Evolutionary conservation across 2,797 vertebrate species (phyloP).

Genomic region (Erethizon dorsatum): DNA sequence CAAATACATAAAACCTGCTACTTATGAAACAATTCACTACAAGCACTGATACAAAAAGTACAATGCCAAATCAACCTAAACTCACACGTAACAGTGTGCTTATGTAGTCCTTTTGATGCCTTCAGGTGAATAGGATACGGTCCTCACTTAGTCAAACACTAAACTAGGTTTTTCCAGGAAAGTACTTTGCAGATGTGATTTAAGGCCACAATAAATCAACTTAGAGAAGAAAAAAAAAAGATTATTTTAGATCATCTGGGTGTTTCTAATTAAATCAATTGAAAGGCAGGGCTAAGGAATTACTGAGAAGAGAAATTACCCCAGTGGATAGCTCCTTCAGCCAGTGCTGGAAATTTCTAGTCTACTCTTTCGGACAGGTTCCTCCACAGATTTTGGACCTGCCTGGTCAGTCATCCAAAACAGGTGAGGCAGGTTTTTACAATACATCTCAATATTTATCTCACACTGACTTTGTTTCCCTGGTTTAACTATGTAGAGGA

Average conservation of each 20-base stretch:
- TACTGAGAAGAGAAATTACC: background rate
- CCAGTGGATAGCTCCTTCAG: background rate
- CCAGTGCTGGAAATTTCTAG: background rate
- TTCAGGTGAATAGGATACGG: background rate
- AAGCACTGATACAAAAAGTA: background rate
- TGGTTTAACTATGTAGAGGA: background rate
- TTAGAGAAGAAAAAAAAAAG: background rate
- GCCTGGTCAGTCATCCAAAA: background rate
- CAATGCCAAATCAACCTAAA: background rate
- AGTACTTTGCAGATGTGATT: background rate
- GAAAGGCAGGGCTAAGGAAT: background rate
- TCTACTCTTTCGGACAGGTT: background rate
- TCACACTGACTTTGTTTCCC: background rate
- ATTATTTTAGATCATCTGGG: background rate
- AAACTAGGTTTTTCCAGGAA: background rate
- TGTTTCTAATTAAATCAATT: background rate
- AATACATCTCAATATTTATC: background rate
- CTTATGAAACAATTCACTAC: constrained; percentile 3
- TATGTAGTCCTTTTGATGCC: background rate
- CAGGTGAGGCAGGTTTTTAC: background rate
- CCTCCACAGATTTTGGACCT: background rate
- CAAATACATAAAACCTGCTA: constrained; percentile 32
- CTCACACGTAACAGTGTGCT: background rate
- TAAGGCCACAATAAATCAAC: background rate
- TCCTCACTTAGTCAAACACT: background rate